Evolutionary conservation across 2,113 vertebrate genomes (phyloP).

Genomic region (Nerophis lumbriciformis): DNA sequence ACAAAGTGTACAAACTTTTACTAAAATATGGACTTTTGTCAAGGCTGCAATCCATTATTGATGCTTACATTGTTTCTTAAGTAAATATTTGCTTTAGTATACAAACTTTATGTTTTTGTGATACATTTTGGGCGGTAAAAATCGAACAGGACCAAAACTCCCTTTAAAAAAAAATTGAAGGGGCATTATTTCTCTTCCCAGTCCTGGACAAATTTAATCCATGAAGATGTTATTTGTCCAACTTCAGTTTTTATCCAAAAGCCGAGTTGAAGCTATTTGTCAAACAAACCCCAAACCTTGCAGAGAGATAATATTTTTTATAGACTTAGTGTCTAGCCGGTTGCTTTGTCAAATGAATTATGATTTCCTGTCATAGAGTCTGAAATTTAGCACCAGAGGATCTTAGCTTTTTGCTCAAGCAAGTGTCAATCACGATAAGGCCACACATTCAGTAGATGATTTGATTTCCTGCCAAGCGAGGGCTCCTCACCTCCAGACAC

Average conservation of each 20-base stretch:
- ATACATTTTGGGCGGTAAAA: not conserved
- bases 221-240: not conserved
- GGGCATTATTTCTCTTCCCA: too few relatives aligned
- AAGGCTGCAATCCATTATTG: too few relatives aligned
- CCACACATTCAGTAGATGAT: constrained; percentile 48
- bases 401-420: constrained; percentile 27
- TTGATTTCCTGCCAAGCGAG: constrained; percentile 48
- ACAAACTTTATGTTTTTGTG: not conserved
- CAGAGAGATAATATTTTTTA: constrained; percentile 32
- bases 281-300: constrained; percentile 11
- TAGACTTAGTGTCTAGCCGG: constrained; percentile 18
- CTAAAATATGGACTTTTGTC: too few relatives aligned
- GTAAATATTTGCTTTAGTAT: too few relatives aligned
- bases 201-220: not conserved
- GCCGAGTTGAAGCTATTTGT: constrained; percentile 17
- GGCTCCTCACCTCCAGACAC: constrained; percentile 44
- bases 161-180: too few relatives aligned
- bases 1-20: too few relatives aligned
- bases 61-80: too few relatives aligned
- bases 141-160: not conserved
- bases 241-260: constrained; percentile 5
- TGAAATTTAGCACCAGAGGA: constrained; percentile 31
- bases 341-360: constrained; percentile 45
- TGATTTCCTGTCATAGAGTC: constrained; percentile 32
- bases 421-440: constrained; percentile 51